Conservation (phyloP, 2,113 vertebrate genomes). For the Psilopogon haemacephalus region DNA sequence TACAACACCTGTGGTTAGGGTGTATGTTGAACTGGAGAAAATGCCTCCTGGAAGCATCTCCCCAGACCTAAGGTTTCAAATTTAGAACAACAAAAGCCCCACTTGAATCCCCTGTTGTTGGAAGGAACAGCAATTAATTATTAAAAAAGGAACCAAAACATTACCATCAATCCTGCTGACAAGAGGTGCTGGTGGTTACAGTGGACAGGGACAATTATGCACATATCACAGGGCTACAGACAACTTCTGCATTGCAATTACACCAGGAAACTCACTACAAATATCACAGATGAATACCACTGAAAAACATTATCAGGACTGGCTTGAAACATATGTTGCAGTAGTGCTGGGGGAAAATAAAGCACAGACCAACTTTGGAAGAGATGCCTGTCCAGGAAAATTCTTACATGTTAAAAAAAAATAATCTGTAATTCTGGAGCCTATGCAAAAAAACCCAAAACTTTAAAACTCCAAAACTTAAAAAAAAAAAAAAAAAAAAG, state of each 20-base stretch:
- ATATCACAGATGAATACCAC: slow-evolving; percentile 36
- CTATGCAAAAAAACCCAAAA: neutral
- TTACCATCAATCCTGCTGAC: slow-evolving; percentile 62
- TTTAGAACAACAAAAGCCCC: slow-evolving; percentile 58
- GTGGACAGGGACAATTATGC: slow-evolving; percentile 58
- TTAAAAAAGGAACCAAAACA: slow-evolving; percentile 57
- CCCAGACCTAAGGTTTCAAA: slow-evolving; percentile 46
- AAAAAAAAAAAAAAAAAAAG: neutral
- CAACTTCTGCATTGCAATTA: slow-evolving; percentile 60
- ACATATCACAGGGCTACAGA: slow-evolving; percentile 61
- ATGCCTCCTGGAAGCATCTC: slow-evolving; percentile 50
- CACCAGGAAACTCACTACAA: slow-evolving; percentile 42
- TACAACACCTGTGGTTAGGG: slow-evolving; percentile 62
- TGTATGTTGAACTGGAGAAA: slow-evolving; percentile 32
- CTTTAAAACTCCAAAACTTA: too few species aligned
- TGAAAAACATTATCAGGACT: slow-evolving; percentile 39
- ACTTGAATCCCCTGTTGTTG: slow-evolving; percentile 37
- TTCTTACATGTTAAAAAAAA: neutral
- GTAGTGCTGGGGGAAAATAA: neutral
- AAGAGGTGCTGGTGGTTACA: slow-evolving; percentile 44
- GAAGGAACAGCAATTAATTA: slow-evolving; percentile 67
- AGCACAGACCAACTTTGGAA: slow-evolving; percentile 8
- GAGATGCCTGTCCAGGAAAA: neutral
- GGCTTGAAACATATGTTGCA: slow-evolving; percentile 35
- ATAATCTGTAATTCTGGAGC: neutral